phyloP scores from a whole-genome alignment of 92 coral and sea anemone species.

The Muricea muricata region DNA sequence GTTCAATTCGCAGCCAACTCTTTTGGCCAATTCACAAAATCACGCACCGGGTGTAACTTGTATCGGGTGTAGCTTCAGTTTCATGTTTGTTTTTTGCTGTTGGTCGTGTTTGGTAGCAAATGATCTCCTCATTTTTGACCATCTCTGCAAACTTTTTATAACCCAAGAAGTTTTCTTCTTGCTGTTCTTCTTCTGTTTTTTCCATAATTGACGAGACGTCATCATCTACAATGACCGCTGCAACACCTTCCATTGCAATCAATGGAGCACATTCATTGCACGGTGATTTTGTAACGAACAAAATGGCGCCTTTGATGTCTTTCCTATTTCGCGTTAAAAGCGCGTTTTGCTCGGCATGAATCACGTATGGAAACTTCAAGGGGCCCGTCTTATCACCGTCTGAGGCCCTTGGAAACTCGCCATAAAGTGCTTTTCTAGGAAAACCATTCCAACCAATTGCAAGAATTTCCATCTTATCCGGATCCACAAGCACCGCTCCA shows the following conservation, averaged over 20 bases:
- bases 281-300: conserved; percentile 83
- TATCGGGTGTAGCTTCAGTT: no score
- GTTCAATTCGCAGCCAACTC: no score
- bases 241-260: conserved; percentile 66
- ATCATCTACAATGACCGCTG: conserved; percentile 57
- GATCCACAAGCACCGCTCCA: conserved; percentile 75
- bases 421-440: conserved; percentile 82
- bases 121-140: conserved; percentile 20
- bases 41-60: no score
- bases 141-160: conserved; percentile 44
- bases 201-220: not conserved
- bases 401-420: conserved; percentile 86
- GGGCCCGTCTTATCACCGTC: conserved; percentile 26
- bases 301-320: conserved; percentile 44
- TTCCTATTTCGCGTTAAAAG: conserved; percentile 67
- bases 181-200: not conserved
- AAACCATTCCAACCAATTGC: conserved; percentile 92
- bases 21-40: no score
- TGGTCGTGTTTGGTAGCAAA: conserved; percentile 52
- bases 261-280: conserved; percentile 78
- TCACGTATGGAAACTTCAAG: conserved; percentile 77
- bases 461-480: conserved; percentile 65
- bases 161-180: conserved; percentile 33
- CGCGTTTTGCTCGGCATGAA: conserved; percentile 92
- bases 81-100: not conserved